phyloP scores from a whole-genome alignment of 2,888 invertebrate species.

The Heliconius ethilla region DNA sequence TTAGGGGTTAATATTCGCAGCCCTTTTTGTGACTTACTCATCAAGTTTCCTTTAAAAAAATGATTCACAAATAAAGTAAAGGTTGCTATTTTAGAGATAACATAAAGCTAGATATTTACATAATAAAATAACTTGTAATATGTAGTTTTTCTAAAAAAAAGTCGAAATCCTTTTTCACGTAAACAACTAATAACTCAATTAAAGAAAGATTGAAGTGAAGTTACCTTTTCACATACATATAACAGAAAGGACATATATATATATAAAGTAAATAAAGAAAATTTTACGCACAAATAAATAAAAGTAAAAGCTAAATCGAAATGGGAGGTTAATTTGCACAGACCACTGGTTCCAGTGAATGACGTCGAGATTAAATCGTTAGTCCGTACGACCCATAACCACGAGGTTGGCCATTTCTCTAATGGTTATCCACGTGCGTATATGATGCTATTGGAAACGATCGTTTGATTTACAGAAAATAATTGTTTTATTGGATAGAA shows the following conservation, averaged over 20 bases:
- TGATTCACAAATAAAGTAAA: slow-evolving; percentile 36
- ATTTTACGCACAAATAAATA: slow-evolving; percentile 3
- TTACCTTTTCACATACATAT: neutral
- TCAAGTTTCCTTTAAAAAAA: slow-evolving; percentile 41
- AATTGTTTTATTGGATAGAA: no score
- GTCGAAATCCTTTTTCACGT: no score
- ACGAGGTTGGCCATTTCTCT: slow-evolving; percentile 18
- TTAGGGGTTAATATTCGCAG: slow-evolving; percentile 46
- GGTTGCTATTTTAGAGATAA: neutral
- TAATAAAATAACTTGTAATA: neutral
- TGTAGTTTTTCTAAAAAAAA: no score
- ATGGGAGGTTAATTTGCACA: slow-evolving; percentile 1
- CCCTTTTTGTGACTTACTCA: slow-evolving; percentile 42
- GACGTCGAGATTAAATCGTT: slow-evolving; percentile 28
- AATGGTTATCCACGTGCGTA: slow-evolving; percentile 25
- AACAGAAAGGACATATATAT: neutral
- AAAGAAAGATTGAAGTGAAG: neutral
- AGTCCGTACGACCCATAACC: neutral
- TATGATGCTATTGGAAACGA: neutral
- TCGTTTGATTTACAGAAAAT: neutral
- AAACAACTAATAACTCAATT: neutral
- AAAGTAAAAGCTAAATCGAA: neutral
- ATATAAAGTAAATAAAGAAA: slow-evolving; percentile 1
- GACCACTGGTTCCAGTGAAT: slow-evolving; percentile 26
- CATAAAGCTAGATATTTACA: neutral